Evolutionary conservation across 1,140 invertebrate genomes (phyloP), one percentile per base, ranked within the genome.

Genomic region (Cherax quadricarinatus): DNA sequence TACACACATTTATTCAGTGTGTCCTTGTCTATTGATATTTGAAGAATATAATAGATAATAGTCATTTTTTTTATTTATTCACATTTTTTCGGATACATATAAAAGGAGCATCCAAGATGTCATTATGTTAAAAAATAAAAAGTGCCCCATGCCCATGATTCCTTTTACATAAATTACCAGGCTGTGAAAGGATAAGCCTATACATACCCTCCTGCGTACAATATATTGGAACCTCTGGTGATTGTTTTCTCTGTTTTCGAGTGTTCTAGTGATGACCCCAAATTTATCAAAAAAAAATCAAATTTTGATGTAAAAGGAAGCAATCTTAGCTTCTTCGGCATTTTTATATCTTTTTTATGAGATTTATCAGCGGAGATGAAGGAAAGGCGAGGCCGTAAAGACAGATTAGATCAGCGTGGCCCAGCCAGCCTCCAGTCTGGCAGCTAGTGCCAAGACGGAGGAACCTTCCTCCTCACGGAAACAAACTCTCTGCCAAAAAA

Each of bases 291-390:
- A 41, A 41, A 14, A 66, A 75, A 86, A 86, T 86, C 85, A 75
- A 51, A 75, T 86, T 73, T 86, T 75, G 62, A 86, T 86, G 85
- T 51, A 86, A 75, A 86, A 51, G 66, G 66, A 86, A 49, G 62
- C 30, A 70, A 73, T 75, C 49, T 53, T 75, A 84, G 66, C 66
- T 83, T 89, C 66, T 84, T 89, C 81, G 41, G 49, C 49, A 83
- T 84, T 84, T 84, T 83, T 73, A 73, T 84, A 53, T 83, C 62
- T n/a, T 82, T 81, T 89, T 89, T 89, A 89, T 70, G 62, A 89
- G 80, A 89, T 84, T 83, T 89, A 84, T 73, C 7, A 84, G 81
- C 83, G 53, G 30, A 30, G 41, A 89, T 75, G 70, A 84, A 53
- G 62, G 57, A 82, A 73, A 89, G 48, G 62, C 78, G 73, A 12